A percentile compares a stretch with the other conserved stretches of the same genome.
These are phyloP conservation scores for Planococcus citri DNA, from an alignment of 1,140 invertebrate species.

Conservation along the genomic window DNA sequence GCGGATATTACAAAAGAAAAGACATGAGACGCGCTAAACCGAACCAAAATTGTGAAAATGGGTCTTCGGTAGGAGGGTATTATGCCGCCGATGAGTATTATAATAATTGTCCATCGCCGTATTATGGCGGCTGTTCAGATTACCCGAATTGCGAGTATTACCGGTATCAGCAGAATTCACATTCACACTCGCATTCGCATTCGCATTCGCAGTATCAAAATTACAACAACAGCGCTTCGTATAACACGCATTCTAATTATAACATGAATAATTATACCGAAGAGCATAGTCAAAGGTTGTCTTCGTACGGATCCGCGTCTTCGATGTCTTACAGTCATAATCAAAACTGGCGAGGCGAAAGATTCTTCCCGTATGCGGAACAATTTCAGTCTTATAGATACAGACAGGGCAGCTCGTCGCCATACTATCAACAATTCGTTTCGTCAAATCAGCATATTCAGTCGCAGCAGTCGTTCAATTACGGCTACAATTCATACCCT, in stretches of 20 bases:
- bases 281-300: conserved; percentile 1
- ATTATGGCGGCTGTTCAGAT: not conserved
- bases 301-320: not conserved
- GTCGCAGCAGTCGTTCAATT: conserved; percentile 1
- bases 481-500: conserved; percentile 10
- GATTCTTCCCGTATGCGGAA: conserved; percentile 3
- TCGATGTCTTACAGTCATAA: not conserved
- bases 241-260: not conserved
- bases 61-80: not conserved
- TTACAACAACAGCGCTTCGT: conserved; percentile 23
- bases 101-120: not conserved
- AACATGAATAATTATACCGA: not conserved
- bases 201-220: conserved; percentile 23
- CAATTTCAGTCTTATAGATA: not conserved
- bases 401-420: not conserved
- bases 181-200: no score
- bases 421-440: not conserved
- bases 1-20: conserved; percentile 24
- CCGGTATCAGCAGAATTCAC: conserved; percentile 14
- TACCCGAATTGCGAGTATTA: conserved; percentile 16
- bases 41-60: conserved; percentile 14
- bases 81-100: not conserved
- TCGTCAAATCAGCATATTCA: not conserved
- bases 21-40: conserved; percentile 23
- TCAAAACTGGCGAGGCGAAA: not conserved